phyloP scores from a whole-genome alignment of 2,113 vertebrate species.

The Astur gentilis region DNA sequence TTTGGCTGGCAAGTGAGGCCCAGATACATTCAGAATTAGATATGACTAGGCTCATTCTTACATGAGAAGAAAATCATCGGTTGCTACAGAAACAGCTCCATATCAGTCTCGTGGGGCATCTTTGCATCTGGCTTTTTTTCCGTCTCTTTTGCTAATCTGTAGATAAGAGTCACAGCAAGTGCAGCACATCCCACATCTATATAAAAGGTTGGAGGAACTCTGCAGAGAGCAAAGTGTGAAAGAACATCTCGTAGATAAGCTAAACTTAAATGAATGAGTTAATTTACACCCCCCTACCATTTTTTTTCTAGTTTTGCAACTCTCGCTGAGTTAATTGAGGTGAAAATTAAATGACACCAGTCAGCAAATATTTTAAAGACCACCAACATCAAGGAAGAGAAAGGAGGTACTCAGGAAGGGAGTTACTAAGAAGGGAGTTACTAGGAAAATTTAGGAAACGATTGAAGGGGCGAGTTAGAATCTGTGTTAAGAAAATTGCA shows the following conservation, averaged over 20 bases:
- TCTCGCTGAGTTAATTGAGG: slow-evolving; percentile 51
- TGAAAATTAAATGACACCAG: slow-evolving; percentile 48
- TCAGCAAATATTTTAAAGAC: slow-evolving; percentile 55
- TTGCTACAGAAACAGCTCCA: slow-evolving; percentile 63
- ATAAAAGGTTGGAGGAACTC: slow-evolving; percentile 43
- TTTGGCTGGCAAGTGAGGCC: slow-evolving; percentile 55
- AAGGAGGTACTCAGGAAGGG: not conserved
- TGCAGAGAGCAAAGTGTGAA: slow-evolving; percentile 47
- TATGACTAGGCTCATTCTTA: slow-evolving; percentile 49
- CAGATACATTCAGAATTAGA: slow-evolving; percentile 52
- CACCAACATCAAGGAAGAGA: not conserved
- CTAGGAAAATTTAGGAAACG: not conserved
- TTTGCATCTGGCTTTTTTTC: slow-evolving; percentile 55
- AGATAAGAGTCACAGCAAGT: slow-evolving; percentile 56
- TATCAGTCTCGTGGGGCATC: slow-evolving; percentile 56
- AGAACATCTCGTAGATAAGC: slow-evolving; percentile 59
- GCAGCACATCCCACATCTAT: slow-evolving; percentile 54
- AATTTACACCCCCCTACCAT: slow-evolving; percentile 21
- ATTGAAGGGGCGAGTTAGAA: not conserved
- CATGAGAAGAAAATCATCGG: slow-evolving; percentile 45
- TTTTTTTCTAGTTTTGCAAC: slow-evolving; percentile 22
- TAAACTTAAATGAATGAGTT: slow-evolving; percentile 65
- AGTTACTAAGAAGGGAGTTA: not conserved
- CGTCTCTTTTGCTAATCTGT: slow-evolving; percentile 60
- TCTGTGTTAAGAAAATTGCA: not conserved